Evolutionary conservation across 2,113 vertebrate species (phyloP).

Genomic region (Channa argus): DNA sequence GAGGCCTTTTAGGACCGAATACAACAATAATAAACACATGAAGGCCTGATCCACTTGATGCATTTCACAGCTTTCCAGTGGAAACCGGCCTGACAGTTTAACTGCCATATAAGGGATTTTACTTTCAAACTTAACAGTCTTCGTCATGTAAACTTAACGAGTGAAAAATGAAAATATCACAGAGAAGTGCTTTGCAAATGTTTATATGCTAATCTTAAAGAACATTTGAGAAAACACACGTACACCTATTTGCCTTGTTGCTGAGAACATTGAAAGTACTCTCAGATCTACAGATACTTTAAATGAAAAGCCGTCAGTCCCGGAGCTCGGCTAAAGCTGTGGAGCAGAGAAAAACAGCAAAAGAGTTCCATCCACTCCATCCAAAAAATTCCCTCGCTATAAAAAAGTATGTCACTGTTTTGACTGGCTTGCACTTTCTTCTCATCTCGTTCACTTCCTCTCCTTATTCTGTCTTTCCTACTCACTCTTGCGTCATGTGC

Average conservation of each 20-base stretch:
- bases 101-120: constrained; percentile 42
- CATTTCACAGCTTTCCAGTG: constrained; percentile 50
- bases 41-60: constrained; percentile 45
- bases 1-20: constrained; percentile 43
- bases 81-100: constrained; percentile 41
- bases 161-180: constrained; percentile 17
- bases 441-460: neutral
- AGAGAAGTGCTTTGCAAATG: neutral
- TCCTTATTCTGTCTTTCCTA: constrained; percentile 34
- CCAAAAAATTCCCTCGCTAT: neutral
- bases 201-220: too few species aligned
- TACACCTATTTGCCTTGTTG: too few species aligned
- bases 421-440: neutral
- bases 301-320: too few species aligned
- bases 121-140: constrained; percentile 25
- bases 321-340: neutral
- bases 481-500: constrained; percentile 98
- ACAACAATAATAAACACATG: constrained; percentile 55
- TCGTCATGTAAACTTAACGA: constrained; percentile 31
- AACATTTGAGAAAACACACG: too few species aligned
- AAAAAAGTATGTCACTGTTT: neutral
- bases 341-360: neutral
- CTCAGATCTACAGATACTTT: too few species aligned
- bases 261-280: too few species aligned
- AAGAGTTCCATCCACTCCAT: neutral